Evolutionary conservation across 2,113 vertebrate genomes (phyloP).

Genomic region (Myotis lucifugus): DNA sequence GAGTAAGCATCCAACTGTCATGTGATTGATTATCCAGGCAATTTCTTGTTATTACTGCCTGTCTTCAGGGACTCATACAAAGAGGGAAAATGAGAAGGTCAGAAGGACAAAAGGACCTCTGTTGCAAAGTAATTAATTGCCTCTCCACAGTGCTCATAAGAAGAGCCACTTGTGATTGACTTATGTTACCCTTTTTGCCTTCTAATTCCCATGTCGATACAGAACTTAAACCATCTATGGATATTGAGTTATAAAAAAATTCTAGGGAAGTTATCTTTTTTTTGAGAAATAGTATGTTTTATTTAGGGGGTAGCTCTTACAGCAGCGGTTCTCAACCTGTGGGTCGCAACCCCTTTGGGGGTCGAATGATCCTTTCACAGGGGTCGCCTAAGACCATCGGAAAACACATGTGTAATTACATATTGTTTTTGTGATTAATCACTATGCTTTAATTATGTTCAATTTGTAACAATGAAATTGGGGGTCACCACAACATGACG

Average conservation of each 20-base stretch:
- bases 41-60: neutral
- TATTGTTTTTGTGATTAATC: no score
- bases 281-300: neutral
- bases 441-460: no score
- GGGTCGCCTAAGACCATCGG: no score
- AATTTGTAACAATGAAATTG: no score
- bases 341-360: no score
- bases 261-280: neutral
- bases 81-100: neutral
- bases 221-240: neutral
- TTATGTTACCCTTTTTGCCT: neutral
- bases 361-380: no score
- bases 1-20: neutral
- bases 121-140: neutral
- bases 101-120: neutral
- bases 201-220: neutral
- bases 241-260: neutral
- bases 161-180: neutral
- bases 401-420: no score
- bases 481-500: no score
- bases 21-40: neutral
- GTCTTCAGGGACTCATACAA: neutral
- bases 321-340: neutral
- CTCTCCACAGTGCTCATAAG: neutral
- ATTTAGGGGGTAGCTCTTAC: neutral